phyloP scores from a whole-genome alignment of 2,113 vertebrate species.

The Helogale parvula region DNA sequence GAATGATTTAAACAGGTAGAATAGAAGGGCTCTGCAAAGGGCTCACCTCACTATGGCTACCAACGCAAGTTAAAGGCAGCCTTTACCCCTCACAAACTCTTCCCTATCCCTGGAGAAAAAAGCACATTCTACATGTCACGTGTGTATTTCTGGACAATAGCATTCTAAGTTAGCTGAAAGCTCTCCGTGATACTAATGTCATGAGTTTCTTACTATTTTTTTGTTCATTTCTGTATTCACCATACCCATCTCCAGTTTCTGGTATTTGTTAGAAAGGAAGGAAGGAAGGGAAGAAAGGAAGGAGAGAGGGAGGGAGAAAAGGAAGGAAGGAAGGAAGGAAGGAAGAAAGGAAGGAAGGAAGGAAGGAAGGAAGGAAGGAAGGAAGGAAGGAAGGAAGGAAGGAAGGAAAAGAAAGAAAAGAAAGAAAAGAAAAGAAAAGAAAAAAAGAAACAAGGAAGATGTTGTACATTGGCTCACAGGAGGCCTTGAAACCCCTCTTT shows the following conservation, averaged over 20 bases:
- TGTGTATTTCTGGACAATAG: background rate
- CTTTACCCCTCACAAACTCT: background rate
- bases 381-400: no score
- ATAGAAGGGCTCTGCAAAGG: background rate
- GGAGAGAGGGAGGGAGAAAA: no score
- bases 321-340: no score
- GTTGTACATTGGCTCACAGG: background rate
- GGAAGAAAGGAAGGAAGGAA: no score
- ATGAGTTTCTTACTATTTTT: background rate
- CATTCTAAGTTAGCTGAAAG: background rate
- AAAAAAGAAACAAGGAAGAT: background rate
- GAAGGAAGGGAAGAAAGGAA: no score
- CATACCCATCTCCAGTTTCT: background rate
- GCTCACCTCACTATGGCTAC: background rate
- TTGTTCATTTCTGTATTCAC: background rate
- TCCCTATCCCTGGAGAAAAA: background rate
- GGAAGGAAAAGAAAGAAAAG: no score
- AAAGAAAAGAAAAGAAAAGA: no score
- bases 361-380: no score
- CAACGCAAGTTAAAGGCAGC: background rate
- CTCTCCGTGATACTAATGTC: background rate
- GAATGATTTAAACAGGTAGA: slow-evolving; percentile 28
- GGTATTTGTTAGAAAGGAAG: background rate
- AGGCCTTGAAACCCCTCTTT: background rate
- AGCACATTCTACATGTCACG: background rate